Evolutionary conservation across 2,797 vertebrate genomes (phyloP), one percentile per base, ranked within the genome.

Genomic region (Coccyzus lansbergi): DNA sequence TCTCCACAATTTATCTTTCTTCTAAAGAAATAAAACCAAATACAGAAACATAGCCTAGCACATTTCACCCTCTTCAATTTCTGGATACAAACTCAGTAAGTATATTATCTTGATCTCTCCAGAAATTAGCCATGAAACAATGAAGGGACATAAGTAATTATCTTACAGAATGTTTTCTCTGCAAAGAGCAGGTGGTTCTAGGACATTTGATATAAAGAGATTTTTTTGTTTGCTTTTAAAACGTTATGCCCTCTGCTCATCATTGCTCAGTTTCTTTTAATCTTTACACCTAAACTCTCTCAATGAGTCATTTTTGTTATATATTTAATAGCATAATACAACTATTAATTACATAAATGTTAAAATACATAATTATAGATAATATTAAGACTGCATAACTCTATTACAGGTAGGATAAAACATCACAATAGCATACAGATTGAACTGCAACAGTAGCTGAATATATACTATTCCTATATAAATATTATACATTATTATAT

Each of bases 231-330:
- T 55, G 9, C 14, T 84, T 86, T 76, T 62, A 62, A 59, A 88
- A 76, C 48, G 14, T 8, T 4, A 34, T 1, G 3, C 8, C 2
- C n/a, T 9, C 8, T 5, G 4, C 17, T 40, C 20, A 26, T 52
- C 17, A 40, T 8, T 20, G 12, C 21, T 52, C 12, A 2, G 3
- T 40, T 77, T 87, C 19, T 85, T 79, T 94, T 42, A 75, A 53
- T 56, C 15, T 83, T 92, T 65, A 69, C 24, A 70, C 0, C 2
- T 44, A 36, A 48, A 51, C 17, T 65, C 10, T 40, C 29, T 42
- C 13, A 74, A 67, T 4, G 2, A 75, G 5, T 25, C 0, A 17
- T 33, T 72, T 83, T 91, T 60, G 18, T 51, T 52, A 14, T 2
- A 29, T 2, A 10, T 67, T 81, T 60, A 68, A 51, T 56, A 83